These are phyloP conservation scores for Rhodeus uyekii DNA, from an alignment of 2,797 vertebrate species.

Conservation along the genomic window DNA sequence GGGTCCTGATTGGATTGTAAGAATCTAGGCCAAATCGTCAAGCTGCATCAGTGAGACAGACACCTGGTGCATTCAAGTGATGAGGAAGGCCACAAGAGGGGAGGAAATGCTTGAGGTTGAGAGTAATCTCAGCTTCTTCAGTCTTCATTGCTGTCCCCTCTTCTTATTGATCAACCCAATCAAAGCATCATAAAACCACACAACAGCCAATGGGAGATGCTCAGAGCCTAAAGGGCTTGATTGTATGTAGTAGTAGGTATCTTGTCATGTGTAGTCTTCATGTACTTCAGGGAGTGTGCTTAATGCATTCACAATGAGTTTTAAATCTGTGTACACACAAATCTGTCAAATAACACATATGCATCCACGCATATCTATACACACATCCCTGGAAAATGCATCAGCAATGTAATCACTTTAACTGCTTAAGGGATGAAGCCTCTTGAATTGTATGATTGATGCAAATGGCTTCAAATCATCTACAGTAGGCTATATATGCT, in stretches of 20 bases:
- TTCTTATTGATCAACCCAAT: conserved; percentile 46
- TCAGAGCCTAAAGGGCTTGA: conserved; percentile 16
- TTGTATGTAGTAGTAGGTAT: conserved; percentile 22
- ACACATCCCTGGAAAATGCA: not conserved
- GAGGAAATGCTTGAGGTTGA: conserved; percentile 36
- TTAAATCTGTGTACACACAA: conserved; percentile 1
- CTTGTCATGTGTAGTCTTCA: not conserved
- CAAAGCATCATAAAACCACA: conserved; percentile 19
- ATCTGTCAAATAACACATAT: conserved; percentile 14
- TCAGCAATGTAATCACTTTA: conserved; percentile 20
- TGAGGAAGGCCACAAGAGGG: conserved; percentile 29
- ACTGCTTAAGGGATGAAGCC: not conserved
- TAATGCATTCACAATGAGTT: conserved; percentile 37
- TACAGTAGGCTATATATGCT: not conserved
- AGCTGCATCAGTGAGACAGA: conserved; percentile 39
- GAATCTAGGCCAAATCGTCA: conserved; percentile 64
- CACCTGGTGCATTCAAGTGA: conserved; percentile 36
- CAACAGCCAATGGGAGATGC: conserved; percentile 19
- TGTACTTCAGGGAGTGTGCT: not conserved
- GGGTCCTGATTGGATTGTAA: conserved; percentile 58
- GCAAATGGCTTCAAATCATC: not conserved
- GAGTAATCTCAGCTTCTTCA: conserved; percentile 20
- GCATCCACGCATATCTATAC: not conserved
- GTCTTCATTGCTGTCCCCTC: conserved; percentile 37
- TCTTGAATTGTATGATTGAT: not conserved